Evolutionary conservation across 2,888 invertebrate species (phyloP).

Genomic region (Vesta saturnalis): DNA sequence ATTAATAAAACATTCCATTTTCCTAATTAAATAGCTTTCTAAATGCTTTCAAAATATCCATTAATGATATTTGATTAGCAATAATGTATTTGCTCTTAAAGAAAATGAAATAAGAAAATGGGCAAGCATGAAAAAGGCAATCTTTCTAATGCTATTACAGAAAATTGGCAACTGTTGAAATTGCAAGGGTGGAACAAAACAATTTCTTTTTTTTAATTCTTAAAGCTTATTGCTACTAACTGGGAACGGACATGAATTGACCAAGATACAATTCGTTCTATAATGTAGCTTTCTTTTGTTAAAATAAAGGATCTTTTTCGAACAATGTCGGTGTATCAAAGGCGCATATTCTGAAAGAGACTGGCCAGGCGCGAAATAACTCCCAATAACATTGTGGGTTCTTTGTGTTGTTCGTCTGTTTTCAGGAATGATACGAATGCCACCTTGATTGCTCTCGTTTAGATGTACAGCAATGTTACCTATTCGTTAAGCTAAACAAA

Average conservation of each 20-base stretch:
- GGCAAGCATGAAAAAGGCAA: conserved; percentile 6
- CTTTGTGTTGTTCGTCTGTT: conserved; percentile 35
- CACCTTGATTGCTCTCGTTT: conserved; percentile 37
- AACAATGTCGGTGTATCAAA: conserved; percentile 35
- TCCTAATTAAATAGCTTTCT: too few relatives aligned
- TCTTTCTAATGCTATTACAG: conserved; percentile 21
- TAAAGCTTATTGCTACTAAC: conserved; percentile 17
- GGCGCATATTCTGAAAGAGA: conserved; percentile 31
- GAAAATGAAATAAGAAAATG: conserved; percentile 13
- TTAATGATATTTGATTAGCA: too few relatives aligned
- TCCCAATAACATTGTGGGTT: conserved; percentile 32
- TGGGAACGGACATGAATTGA: neutral
- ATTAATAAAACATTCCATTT: too few relatives aligned
- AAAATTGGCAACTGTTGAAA: conserved; percentile 11
- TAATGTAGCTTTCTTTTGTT: conserved; percentile 18
- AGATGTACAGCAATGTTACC: conserved; percentile 17
- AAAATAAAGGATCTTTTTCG: conserved; percentile 7
- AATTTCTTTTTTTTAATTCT: conserved; percentile 16
- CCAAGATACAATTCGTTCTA: conserved; percentile 16
- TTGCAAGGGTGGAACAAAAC: conserved; percentile 12
- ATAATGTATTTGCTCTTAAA: neutral
- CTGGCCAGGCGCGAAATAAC: conserved; percentile 41
- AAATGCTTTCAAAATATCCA: too few relatives aligned
- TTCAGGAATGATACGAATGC: conserved; percentile 34
- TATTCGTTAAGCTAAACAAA: conserved; percentile 20